Evolutionary conservation across 2,113 vertebrate genomes (phyloP), one percentile per base, ranked within the genome.

Genomic region (Mirounga angustirostris): DNA sequence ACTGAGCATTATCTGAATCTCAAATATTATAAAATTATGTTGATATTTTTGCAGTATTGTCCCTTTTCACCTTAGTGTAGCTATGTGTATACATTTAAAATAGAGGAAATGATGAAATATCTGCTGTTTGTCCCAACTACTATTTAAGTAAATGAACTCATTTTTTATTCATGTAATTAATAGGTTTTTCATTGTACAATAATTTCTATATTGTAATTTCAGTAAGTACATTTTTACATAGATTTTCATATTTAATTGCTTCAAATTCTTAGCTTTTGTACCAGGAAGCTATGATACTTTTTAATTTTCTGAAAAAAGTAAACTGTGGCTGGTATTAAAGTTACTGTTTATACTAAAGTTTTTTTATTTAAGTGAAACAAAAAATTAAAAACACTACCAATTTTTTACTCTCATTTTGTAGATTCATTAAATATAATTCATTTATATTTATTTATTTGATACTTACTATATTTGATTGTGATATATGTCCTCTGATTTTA

Each of bases 401-500:
- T 69, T 96, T 94, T 95, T 83, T 15, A 83, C 50, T 88, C 22
- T 95, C 6, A 89, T 89, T 81, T 91, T 93, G 12, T 91, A 78
- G 18, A 94, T 63, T 54, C 54, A 33, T 83, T 85, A 79, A 79
- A 73, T 87, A 19, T 52, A 63, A 65, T 92, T 59, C 54, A 33
- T 63, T 87, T 95, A 26, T 74, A 46, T 76, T 83, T 96, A 30
- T 74, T 81, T 40, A 33, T 87, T 82, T 93, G 13, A 30, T 92
- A 2, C 71, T 43, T 92, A 36, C 95, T 94, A 76, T 95, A 33
- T 85, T 98, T 97, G 69, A 92, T 71, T 95, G 2, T 95, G 67
- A 84, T 89, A 28, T 50, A 30, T 80, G 14, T 97, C 4, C 67
- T 98, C 54, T 93, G 73, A 96, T 98, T 98, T 96, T 93, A 98